A percentile compares a stretch with the other conserved stretches of the same genome.
Conservation (phyloP, 2,797 vertebrate genomes). For the Falco peregrinus region DNA sequence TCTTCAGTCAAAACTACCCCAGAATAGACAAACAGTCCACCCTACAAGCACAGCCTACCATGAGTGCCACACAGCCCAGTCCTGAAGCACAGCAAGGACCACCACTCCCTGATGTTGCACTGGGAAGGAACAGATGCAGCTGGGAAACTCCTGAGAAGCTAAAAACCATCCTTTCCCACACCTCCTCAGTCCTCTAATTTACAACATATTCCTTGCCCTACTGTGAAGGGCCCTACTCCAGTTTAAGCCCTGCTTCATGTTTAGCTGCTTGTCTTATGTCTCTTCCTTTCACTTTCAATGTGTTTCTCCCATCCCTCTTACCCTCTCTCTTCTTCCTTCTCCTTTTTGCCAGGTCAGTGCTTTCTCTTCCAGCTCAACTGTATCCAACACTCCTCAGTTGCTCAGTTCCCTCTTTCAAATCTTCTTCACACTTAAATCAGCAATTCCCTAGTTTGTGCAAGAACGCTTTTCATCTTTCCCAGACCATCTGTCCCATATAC, state of each 20-base stretch:
- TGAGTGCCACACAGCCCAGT: neutral
- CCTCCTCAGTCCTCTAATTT: neutral
- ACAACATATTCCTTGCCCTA: neutral
- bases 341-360: neutral
- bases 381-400: neutral
- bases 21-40: neutral
- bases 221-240: neutral
- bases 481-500: neutral
- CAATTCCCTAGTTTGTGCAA: neutral
- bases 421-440: constrained; percentile 4
- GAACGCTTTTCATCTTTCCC: neutral
- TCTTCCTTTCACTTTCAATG: neutral
- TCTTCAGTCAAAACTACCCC: neutral
- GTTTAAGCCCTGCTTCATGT: neutral
- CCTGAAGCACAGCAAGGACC: neutral
- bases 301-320: neutral
- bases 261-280: neutral
- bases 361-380: neutral
- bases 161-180: neutral
- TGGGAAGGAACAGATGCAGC: neutral
- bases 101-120: neutral
- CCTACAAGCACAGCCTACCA: neutral
- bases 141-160: neutral
- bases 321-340: neutral
- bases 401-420: neutral